phyloP scores from a whole-genome alignment of 2,888 invertebrate genomes.

The Creontiades dilutus region DNA sequence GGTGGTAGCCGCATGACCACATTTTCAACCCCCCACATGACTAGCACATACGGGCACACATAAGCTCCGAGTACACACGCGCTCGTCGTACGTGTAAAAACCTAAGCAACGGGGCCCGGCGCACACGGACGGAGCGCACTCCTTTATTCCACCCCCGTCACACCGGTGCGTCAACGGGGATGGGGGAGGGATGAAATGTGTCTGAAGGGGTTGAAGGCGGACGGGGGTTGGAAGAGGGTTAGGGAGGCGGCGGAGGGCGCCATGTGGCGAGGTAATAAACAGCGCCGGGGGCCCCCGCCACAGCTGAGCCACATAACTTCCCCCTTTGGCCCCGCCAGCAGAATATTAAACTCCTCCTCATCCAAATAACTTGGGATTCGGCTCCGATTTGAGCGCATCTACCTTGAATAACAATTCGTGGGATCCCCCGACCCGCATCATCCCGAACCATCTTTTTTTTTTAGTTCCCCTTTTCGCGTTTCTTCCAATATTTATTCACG shows the following conservation, averaged over 20 bases:
- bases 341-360: constrained; percentile 70
- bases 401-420: constrained; percentile 69
- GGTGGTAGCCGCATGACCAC: constrained; percentile 17
- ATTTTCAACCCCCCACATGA: not conserved
- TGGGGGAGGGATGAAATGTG: constrained; percentile 55
- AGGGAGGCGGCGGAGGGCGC: constrained; percentile 46
- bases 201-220: constrained; percentile 46
- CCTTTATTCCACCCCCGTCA: constrained; percentile 39
- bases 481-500: constrained; percentile 34
- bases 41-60: not conserved
- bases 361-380: constrained; percentile 71
- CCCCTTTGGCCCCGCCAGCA: constrained; percentile 41
- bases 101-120: not conserved
- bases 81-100: not conserved
- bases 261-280: constrained; percentile 68
- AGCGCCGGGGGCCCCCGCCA: constrained; percentile 65
- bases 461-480: constrained; percentile 11
- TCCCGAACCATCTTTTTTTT: not conserved
- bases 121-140: not conserved
- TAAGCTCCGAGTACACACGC: not conserved
- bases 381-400: constrained; percentile 69
- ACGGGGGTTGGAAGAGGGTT: no score
- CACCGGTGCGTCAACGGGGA: constrained; percentile 39
- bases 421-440: not conserved
- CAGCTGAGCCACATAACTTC: constrained; percentile 66